Percentiles rank a stretch among this genome's conserved stretches.
These are phyloP conservation scores for Anoplopoma fimbria DNA, from an alignment of 2,113 vertebrate genomes.

Conservation along the genomic window DNA sequence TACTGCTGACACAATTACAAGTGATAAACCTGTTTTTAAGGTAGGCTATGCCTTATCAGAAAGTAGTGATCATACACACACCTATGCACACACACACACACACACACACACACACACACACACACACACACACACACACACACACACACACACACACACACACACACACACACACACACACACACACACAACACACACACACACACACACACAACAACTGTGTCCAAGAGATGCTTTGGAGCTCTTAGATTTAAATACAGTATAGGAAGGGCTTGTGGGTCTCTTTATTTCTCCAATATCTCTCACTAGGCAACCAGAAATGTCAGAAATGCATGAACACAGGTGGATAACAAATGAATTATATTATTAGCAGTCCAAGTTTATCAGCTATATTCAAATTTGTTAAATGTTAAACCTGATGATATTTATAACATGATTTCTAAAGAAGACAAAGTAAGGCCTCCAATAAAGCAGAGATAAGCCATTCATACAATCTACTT, in stretches of 20 bases:
- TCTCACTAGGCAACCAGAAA: background rate
- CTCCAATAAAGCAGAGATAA: too few species aligned
- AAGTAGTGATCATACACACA: background rate
- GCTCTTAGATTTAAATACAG: too few species aligned
- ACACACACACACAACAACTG: too few species aligned
- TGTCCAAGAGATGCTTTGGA: background rate
- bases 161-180: too few species aligned
- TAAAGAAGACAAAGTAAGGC: background rate
- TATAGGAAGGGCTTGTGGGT: background rate
- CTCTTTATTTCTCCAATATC: background rate
- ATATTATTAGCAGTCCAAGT: background rate
- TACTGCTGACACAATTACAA: background rate
- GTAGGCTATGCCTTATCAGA: background rate
- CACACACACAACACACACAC: too few species aligned
- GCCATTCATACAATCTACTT: too few species aligned
- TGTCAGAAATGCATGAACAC: background rate
- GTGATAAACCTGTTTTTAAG: background rate
- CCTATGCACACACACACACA: background rate
- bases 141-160: too few species aligned
- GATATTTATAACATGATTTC: background rate
- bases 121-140: too few species aligned
- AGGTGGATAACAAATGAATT: background rate
- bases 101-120: too few species aligned
- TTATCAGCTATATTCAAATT: background rate
- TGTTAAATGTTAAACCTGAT: too few species aligned